These are phyloP conservation scores for Seriola quinqueradiata DNA, from an alignment of 2,113 vertebrate species.

Conservation along the genomic window DNA sequence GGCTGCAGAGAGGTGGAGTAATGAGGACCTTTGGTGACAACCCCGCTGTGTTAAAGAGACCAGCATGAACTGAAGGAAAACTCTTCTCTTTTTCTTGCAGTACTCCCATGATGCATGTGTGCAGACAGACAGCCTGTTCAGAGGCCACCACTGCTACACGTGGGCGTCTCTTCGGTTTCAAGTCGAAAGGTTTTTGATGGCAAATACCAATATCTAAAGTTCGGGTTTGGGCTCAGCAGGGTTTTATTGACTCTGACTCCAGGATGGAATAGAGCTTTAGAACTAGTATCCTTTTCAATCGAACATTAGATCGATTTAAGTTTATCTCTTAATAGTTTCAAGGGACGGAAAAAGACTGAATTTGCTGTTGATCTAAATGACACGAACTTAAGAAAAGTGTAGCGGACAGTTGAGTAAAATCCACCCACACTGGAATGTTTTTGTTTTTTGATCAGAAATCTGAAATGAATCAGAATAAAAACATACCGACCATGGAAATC, in stretches of 20 bases:
- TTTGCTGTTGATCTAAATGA: not conserved
- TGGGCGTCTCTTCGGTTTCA: not conserved
- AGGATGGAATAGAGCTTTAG: not conserved
- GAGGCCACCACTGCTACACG: not conserved
- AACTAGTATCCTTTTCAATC: not conserved
- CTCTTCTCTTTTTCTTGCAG: not conserved
- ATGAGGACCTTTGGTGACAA: conserved; percentile 62
- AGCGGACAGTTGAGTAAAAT: conserved; percentile 1
- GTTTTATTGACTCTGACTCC: not conserved
- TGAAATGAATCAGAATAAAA: not conserved
- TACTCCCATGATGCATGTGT: not conserved
- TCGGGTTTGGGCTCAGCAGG: not conserved
- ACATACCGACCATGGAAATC: not conserved
- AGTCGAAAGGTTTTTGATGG: not conserved
- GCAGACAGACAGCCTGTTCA: not conserved
- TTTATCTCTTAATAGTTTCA: no score
- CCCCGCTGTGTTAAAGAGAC: conserved; percentile 47
- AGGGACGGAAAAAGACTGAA: no score
- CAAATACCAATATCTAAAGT: not conserved
- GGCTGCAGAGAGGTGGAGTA: conserved; percentile 41
- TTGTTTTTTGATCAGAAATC: conserved; percentile 17
- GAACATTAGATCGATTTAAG: no score
- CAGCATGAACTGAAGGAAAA: conserved; percentile 28
- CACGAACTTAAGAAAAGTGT: not conserved
- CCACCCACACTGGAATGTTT: not conserved